These are phyloP conservation scores for Lepidocolaptes lacrymiger DNA, from an alignment of 2,797 vertebrate genomes.

Conservation along the genomic window DNA sequence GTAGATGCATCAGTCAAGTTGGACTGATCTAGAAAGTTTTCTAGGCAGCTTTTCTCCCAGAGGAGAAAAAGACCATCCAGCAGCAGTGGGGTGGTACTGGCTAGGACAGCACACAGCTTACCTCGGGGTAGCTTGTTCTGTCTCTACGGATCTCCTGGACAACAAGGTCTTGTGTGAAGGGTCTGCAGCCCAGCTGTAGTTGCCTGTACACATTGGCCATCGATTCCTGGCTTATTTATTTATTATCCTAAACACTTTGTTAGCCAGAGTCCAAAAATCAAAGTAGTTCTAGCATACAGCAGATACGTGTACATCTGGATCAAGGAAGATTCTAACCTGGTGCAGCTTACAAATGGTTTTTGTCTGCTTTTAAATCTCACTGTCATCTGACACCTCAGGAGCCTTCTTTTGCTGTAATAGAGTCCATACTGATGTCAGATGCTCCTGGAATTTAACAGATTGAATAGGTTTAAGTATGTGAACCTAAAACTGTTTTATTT, in stretches of 20 bases:
- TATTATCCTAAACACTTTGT: neutral
- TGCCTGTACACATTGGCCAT: neutral
- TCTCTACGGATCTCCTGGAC: neutral
- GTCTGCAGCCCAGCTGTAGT: neutral
- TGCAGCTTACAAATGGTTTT: neutral
- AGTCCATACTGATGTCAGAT: conserved; percentile 2
- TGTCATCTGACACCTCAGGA: conserved; percentile 12
- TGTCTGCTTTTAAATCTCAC: neutral
- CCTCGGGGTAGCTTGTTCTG: neutral
- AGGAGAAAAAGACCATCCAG: neutral
- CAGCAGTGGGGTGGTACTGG: neutral
- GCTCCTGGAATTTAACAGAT: neutral
- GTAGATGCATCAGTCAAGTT: neutral
- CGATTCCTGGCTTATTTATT: neutral
- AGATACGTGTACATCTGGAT: neutral
- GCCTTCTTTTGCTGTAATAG: conserved; percentile 5
- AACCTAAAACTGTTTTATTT: neutral
- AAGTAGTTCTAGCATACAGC: neutral
- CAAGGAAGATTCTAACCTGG: neutral
- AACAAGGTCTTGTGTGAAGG: neutral
- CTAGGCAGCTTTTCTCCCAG: neutral
- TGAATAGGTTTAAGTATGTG: neutral
- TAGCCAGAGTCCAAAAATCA: neutral
- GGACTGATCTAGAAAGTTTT: neutral
- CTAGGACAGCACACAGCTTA: neutral